Base-by-base conservation (phyloP, 2,888 invertebrate species). In the Drosophila maculinotata region DNA sequence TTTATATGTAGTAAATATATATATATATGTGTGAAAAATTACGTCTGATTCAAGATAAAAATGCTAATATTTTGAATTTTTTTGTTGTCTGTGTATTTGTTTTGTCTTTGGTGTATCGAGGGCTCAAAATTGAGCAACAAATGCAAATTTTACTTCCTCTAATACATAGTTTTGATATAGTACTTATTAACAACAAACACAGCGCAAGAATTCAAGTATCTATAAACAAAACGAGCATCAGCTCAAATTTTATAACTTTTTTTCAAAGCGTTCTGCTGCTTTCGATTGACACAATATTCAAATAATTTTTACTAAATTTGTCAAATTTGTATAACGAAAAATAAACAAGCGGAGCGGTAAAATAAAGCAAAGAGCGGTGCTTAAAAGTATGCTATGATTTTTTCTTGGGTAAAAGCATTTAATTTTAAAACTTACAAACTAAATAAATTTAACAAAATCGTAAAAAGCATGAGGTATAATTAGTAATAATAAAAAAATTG, bases 281-380 rank as follows among this genome's bases (percentile, higher is more conserved):
- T 89, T 89, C 90, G 87, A 87, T 90, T 89, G 88, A 89, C 89
- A 89, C 88, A 86, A 84, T 78, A 73, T 68, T 65, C 42, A 59
- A 64, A 72, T 36, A 51, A 52, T 33, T 36, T 62, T 47, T 35
- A 45, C 58, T 65, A 72, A 70, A 66, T 57, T 69, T 66, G 44
- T 45, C 23, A 53, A 51, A 64, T 70, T 36, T 63, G 30, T 68
- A 60, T 56, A 41, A 57, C 57, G 49, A 57, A 68, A 52, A 64
- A 62, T 59, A 65, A 17, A 33, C 36, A 70, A 64, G 51, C 44
- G 41, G 15, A 42, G 30, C 28, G 30, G 30, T 28, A 26, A 54
- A 35, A 12, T 47, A 52, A 60, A 52, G 69, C 65, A 25, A 59
- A 49, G 53, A 52, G 56, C 51, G 45, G 12, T 66, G 63, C 76